Conservation (phyloP, 2,113 vertebrate genomes). For the Apodemus sylvaticus region DNA sequence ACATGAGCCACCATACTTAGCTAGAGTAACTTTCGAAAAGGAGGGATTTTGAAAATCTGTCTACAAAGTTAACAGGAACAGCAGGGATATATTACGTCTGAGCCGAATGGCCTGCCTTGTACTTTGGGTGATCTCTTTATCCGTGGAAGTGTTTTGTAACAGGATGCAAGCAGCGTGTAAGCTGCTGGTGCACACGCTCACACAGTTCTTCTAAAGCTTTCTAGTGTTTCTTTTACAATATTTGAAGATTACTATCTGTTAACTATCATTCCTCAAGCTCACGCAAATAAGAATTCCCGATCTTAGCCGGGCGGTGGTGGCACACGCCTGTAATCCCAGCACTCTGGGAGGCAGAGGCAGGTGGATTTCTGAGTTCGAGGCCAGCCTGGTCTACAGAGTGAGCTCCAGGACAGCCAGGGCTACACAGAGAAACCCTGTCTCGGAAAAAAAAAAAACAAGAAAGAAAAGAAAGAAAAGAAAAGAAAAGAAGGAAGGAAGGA, state of each 20-base stretch:
- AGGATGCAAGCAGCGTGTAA: not conserved
- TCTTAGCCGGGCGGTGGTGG: too few species aligned
- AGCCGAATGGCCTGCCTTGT: not conserved
- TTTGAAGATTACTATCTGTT: slow-evolving; percentile 7
- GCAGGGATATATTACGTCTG: too few species aligned
- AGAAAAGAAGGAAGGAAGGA: too few species aligned
- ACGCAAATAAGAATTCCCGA: not conserved
- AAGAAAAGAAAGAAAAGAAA: too few species aligned
- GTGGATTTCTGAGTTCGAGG: too few species aligned
- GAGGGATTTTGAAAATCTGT: not conserved
- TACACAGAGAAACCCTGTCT: too few species aligned
- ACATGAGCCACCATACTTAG: not conserved
- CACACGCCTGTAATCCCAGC: too few species aligned
- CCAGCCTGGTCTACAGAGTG: too few species aligned
- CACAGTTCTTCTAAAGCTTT: not conserved
- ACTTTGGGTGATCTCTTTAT: not conserved
- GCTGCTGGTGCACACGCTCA: not conserved
- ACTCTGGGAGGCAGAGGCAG: too few species aligned
- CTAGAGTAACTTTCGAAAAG: not conserved
- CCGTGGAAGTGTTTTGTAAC: not conserved
- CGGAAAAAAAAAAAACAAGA: too few species aligned
- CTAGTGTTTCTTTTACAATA: not conserved
- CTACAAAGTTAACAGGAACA: not conserved
- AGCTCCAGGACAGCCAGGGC: too few species aligned
- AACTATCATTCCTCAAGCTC: not conserved